Evolutionary conservation across 2,113 vertebrate species (phyloP).

Genomic region (Myrmophylax atrothorax): DNA sequence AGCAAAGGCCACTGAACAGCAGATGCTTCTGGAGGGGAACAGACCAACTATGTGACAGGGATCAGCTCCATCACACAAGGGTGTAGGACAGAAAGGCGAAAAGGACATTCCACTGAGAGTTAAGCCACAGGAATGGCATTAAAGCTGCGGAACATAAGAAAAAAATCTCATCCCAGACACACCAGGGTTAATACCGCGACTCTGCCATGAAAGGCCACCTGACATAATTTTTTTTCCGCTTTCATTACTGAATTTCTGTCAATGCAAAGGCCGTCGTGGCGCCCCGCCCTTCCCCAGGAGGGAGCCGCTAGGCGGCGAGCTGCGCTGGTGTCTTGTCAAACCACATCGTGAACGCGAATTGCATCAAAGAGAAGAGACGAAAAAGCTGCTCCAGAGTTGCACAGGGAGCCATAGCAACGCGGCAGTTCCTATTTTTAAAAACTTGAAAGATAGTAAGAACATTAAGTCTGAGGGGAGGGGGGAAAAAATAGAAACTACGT

Average conservation of each 20-base stretch:
- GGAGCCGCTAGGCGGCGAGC: slow-evolving; percentile 56
- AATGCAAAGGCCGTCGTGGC: accelerated
- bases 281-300: neutral
- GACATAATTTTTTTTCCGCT: neutral
- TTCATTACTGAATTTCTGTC: neutral
- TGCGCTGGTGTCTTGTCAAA: slow-evolving; percentile 27
- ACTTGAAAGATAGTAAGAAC: slow-evolving; percentile 68
- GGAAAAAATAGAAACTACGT: accelerated
- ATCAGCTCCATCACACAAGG: neutral
- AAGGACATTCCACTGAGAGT: neutral
- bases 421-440: slow-evolving; percentile 77
- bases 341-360: neutral
- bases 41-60: neutral
- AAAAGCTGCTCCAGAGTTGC: slow-evolving; percentile 39
- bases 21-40: neutral
- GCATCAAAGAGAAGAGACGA: slow-evolving; percentile 4
- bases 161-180: neutral
- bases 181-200: neutral
- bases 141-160: neutral
- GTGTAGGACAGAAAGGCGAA: neutral
- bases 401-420: slow-evolving; percentile 70
- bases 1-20: neutral
- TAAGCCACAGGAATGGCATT: neutral
- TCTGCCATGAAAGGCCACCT: neutral
- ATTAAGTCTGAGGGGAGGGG: neutral